A percentile compares a stretch with the other conserved stretches of the same genome.
phyloP scores from a whole-genome alignment of 2,888 invertebrate genomes.

The Latheticus oryzae region DNA sequence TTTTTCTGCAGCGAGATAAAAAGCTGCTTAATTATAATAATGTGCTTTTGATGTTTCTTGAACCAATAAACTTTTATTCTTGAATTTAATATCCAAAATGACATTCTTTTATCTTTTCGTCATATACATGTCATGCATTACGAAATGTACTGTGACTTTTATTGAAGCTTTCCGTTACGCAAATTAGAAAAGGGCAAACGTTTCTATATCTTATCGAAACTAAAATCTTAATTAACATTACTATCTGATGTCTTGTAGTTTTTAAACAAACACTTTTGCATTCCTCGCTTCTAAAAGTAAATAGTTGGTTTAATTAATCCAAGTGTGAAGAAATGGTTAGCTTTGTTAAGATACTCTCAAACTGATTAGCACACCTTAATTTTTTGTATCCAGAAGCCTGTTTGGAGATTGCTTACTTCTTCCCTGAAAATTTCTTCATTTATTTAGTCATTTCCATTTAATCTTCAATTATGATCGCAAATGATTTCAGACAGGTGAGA shows the following conservation, averaged over 20 bases:
- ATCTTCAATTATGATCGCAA: conserved; percentile 6
- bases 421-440: too few species aligned
- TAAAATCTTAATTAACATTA: conserved; percentile 20
- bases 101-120: conserved; percentile 24
- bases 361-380: too few species aligned
- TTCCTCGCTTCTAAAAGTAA: too few species aligned
- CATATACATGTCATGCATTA: conserved; percentile 9
- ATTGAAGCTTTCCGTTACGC: conserved; percentile 1
- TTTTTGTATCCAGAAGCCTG: too few species aligned
- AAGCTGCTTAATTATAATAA: conserved; percentile 30
- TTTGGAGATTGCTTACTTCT: too few species aligned
- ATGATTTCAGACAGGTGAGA: conserved; percentile 17
- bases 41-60: conserved; percentile 33
- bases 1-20: conserved; percentile 1
- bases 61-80: conserved; percentile 26
- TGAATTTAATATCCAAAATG: conserved; percentile 23
- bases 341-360: too few species aligned
- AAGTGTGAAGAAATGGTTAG: too few species aligned
- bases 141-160: conserved; percentile 3
- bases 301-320: too few species aligned
- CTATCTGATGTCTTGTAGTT: conserved; percentile 12
- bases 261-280: too few species aligned
- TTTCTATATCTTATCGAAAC: conserved; percentile 6
- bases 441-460: too few species aligned
- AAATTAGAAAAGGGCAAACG: neutral